phyloP scores from a whole-genome alignment of 2,113 vertebrate genomes.

The Callaeas wilsoni region DNA sequence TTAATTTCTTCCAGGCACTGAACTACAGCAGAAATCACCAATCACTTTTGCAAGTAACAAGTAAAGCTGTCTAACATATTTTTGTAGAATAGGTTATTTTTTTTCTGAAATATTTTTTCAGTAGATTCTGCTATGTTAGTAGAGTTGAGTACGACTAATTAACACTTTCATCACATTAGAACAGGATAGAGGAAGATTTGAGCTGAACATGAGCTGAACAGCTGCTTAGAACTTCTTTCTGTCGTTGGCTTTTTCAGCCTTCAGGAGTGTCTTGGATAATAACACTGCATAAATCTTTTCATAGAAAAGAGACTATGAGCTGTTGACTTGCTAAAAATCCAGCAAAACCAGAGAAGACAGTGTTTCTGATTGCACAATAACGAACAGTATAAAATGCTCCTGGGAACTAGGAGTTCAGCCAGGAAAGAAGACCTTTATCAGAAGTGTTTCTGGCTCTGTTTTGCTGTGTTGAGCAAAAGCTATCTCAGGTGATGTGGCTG shows the following conservation, averaged over 20 bases:
- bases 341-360: not conserved
- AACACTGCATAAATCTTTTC: not conserved
- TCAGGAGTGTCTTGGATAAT: not conserved
- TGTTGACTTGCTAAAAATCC: not conserved
- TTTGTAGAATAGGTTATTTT: not conserved
- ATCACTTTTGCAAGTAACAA: not conserved
- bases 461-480: not conserved
- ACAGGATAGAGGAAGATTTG: not conserved
- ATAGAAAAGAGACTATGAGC: not conserved
- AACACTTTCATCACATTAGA: not conserved
- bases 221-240: not conserved
- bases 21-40: not conserved
- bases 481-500: not conserved
- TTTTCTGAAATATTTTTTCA: not conserved
- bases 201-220: not conserved
- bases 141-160: not conserved
- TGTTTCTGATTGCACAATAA: not conserved
- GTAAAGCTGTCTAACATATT: not conserved
- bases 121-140: not conserved
- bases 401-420: not conserved
- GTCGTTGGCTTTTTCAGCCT: not conserved
- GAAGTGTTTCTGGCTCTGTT: not conserved
- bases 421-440: not conserved
- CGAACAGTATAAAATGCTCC: not conserved
- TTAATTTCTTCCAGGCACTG: not conserved